Evolutionary conservation across 2,113 vertebrate species (phyloP), one percentile per base, ranked within the genome.

Genomic region (Myiagra hebetior): DNA sequence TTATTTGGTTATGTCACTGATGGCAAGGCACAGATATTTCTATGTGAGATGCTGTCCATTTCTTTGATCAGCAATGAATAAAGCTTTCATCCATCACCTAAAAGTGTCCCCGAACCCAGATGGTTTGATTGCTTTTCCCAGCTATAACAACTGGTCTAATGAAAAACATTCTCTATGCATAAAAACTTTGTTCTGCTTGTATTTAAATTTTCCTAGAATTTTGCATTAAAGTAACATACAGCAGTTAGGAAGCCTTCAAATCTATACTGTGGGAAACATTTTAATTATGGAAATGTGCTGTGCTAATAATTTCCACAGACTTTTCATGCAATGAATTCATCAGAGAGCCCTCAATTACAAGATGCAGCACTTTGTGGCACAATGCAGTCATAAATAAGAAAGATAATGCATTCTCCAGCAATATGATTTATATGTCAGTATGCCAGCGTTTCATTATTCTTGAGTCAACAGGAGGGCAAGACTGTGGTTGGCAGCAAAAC

Each of bases 341-440:
- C 91, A 95, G 87, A 92, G 86, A 75, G 64, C 27, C 55, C 75
- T 82, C 90, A 93, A 74, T 91, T 90, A 93, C 67, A 85, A 79
- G 77, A 57, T 13, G 65, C 69, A 53, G 65, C 69, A 39, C 64
- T 84, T 17, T 37, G 60, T 52, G 77, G 60, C 87, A 94, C 23
- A 50, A 59, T 5, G 50, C 50, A 82, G 78, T 9, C 63, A 77
- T 94, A 94, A 96, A 92, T 86, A 70, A 90, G 63, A 26, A 70
- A 86, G 55, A 60, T 77, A 85, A 93, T 28, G 27, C 50, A 7
- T 86, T 88, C 79, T 31, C 63, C 68, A 60, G 93, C 87, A 63
- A 70, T 13, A 63, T 7, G 4, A 77, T 95, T 79, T 85, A 44
- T 92, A 55, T 83, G 93, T 81, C 95, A 95, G 81, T 73, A 77